Evolutionary conservation across 2,113 vertebrate genomes (phyloP), one percentile per base, ranked within the genome.

Genomic region (Engraulis encrasicolus): DNA sequence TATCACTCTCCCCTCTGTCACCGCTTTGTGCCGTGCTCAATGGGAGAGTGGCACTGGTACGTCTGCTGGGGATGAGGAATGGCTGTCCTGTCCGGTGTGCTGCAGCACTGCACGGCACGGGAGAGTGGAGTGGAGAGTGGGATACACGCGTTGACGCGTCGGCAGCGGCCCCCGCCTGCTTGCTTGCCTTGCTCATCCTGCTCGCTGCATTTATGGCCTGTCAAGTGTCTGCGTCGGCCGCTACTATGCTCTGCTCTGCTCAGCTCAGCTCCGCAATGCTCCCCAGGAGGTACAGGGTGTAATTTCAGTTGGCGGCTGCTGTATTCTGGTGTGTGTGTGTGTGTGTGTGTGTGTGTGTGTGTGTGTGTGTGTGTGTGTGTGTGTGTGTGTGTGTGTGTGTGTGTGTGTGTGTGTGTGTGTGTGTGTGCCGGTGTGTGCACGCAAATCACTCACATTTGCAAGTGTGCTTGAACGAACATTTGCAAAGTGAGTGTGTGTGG

Each of bases 271-370:
- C 40, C 12, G 40, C 23, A 74, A 74, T 38, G 85, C 79, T 83
- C 40, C 61, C 81, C 74, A 7, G 80, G 79, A 82, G 79, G 79
- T 17, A 27, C n/a, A 6, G 49, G 45, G 58, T 74, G 83, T 84
- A 82, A 87, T 85, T 80, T 83, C 54, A 87, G 81, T 83, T 82
- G 83, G 83, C 27, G 78, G 81, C 27, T 74, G 66, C n/a, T 31
- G 61, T 74, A 31, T 74, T 15, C n/a, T 74, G 66, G n/a, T 15
- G 61, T 71, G 9, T 12, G 61, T 71, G 0, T 71, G 27, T 71
- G 61, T 31, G 61, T 34, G 23, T 17, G 52, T 58, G 52, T 23
- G 54, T 58, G 54, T 58, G 54, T 58, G 18, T 58, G 52, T 58
- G 17, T 58, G 19, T 58, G 17, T 58, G 66, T 74, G 27, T 74